A percentile compares a stretch with the other conserved stretches of the same genome.
These are phyloP conservation scores for Agriopis marginaria DNA, from an alignment of 2,888 invertebrate genomes.

Conservation along the genomic window DNA sequence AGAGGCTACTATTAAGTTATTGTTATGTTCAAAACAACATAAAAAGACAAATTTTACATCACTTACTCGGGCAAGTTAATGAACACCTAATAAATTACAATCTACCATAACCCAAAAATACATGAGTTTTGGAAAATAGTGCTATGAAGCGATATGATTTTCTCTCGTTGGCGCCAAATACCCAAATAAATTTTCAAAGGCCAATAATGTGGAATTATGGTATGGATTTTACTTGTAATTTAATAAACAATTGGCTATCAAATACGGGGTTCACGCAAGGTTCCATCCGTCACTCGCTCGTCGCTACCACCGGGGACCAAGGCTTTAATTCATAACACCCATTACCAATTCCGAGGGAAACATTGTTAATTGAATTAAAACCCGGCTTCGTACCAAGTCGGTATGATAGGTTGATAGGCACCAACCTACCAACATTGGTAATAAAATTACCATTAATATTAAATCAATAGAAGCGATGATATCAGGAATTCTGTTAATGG, in stretches of 20 bases:
- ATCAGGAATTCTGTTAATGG: conserved; percentile 35
- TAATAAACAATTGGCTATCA: not conserved
- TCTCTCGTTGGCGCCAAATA: too few species aligned
- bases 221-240: not conserved
- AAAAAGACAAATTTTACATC: too few species aligned
- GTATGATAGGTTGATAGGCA: conserved; percentile 25
- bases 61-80: too few species aligned
- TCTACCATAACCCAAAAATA: too few species aligned
- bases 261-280: not conserved
- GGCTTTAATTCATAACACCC: conserved; percentile 50
- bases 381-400: conserved; percentile 43
- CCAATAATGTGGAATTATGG: not conserved
- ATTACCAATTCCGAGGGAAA: conserved; percentile 57
- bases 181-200: too few species aligned
- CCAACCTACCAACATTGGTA: conserved; percentile 46
- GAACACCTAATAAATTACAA: too few species aligned
- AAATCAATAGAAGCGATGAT: conserved; percentile 53
- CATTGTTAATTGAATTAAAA: conserved; percentile 63
- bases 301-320: conserved; percentile 28
- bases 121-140: too few species aligned
- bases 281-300: conserved; percentile 7
- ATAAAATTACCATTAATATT: conserved; percentile 64
- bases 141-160: too few species aligned
- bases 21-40: too few species aligned
- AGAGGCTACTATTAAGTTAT: too few species aligned